Evolutionary conservation across 23 tunicate species (phyloP).

Genomic region (Clavelina lepadiformis): DNA sequence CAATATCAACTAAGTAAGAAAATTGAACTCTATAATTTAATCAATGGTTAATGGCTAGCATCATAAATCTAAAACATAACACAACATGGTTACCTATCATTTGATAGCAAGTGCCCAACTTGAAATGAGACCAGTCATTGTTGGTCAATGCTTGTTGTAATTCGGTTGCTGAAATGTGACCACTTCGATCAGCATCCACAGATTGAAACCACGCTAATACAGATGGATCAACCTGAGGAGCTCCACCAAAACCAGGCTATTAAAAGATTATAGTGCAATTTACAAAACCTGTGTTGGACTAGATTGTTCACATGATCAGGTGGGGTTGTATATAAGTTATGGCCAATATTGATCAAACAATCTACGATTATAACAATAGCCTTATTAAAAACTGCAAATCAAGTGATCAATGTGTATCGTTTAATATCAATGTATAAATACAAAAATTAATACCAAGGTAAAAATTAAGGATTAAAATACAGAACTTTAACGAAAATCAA

Average conservation of each 20-base stretch:
- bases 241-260: slow-evolving; percentile 47
- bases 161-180: slow-evolving; percentile 57
- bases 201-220: slow-evolving; percentile 83
- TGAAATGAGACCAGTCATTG: slow-evolving; percentile 69
- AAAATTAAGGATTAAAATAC: too few species aligned
- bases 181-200: slow-evolving; percentile 80
- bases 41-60: not conserved
- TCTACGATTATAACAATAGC: too few species aligned
- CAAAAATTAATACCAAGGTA: too few species aligned
- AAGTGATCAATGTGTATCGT: too few species aligned
- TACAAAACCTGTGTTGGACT: too few species aligned
- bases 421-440: too few species aligned
- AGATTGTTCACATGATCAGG: too few species aligned
- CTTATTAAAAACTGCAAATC: too few species aligned
- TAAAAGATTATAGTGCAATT: too few species aligned
- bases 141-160: slow-evolving; percentile 90
- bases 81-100: slow-evolving; percentile 68
- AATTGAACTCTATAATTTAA: not conserved
- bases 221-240: slow-evolving; percentile 50
- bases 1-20: not conserved
- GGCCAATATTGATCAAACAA: too few species aligned
- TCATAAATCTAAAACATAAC: not conserved
- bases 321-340: too few species aligned
- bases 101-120: slow-evolving; percentile 53
- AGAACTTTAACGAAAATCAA: too few species aligned